Evolutionary conservation across 2,113 vertebrate genomes (phyloP).

Genomic region (Archocentrus centrarchus): DNA sequence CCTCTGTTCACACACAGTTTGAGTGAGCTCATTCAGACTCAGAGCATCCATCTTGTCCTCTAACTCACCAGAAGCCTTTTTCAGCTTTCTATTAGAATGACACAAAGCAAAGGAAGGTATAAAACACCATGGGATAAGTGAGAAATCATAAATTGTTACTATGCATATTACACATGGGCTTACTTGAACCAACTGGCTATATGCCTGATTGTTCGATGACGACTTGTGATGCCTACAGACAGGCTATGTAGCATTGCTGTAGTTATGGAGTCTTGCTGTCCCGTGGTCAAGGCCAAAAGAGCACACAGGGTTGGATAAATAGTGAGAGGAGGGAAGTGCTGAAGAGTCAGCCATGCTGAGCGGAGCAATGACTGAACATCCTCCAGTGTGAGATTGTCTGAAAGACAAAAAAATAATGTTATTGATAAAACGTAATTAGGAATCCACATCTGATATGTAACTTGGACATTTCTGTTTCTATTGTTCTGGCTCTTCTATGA

Average conservation of each 20-base stretch:
- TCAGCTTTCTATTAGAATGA: slow-evolving; percentile 81
- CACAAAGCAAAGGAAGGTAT: background rate
- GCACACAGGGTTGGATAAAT: slow-evolving; percentile 84
- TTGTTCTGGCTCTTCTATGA: background rate
- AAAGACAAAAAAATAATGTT: background rate
- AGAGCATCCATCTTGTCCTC: slow-evolving; percentile 79
- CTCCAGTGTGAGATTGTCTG: slow-evolving; percentile 82
- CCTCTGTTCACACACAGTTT: slow-evolving; percentile 35
- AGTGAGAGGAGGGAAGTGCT: slow-evolving; percentile 85
- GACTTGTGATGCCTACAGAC: slow-evolving; percentile 85
- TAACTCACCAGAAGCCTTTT: slow-evolving; percentile 75
- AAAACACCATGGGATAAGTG: background rate
- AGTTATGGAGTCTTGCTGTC: slow-evolving; percentile 75
- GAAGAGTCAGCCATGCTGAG: slow-evolving; percentile 80
- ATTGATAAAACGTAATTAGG: background rate
- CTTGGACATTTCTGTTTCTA: background rate
- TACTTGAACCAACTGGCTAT: slow-evolving; percentile 85
- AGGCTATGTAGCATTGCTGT: slow-evolving; percentile 87
- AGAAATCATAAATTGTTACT: background rate
- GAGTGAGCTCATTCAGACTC: slow-evolving; percentile 74
- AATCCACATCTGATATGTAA: background rate
- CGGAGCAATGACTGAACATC: slow-evolving; percentile 75
- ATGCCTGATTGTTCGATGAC: slow-evolving; percentile 86
- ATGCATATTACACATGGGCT: slow-evolving; percentile 27
- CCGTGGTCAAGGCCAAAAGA: slow-evolving; percentile 84